These are phyloP conservation scores for Dasyurus viverrinus DNA, from an alignment of 2,113 vertebrate genomes.

Conservation along the genomic window DNA sequence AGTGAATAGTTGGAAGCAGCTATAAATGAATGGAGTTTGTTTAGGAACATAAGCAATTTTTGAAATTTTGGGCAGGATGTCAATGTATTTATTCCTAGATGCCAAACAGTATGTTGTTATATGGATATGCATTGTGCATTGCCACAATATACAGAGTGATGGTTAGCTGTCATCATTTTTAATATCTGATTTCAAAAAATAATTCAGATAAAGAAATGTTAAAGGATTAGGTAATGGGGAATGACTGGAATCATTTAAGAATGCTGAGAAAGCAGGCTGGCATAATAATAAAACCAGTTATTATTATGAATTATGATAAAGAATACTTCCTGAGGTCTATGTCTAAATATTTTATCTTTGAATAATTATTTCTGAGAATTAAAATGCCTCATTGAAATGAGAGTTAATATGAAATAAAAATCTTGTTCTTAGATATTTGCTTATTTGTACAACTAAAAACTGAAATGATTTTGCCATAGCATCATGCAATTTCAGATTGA, in stretches of 20 bases:
- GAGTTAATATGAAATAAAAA: background rate
- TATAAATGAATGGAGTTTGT: conserved; percentile 13
- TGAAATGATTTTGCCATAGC: background rate
- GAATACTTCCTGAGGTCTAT: background rate
- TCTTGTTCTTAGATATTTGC: background rate
- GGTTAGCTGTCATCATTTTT: background rate
- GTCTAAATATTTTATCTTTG: background rate
- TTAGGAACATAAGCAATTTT: conserved; percentile 21
- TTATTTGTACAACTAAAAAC: background rate
- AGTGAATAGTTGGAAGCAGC: background rate
- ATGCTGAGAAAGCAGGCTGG: conserved; percentile 5
- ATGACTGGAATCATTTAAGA: background rate
- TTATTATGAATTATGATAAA: background rate
- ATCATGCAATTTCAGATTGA: background rate
- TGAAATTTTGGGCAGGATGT: background rate
- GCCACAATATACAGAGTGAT: background rate
- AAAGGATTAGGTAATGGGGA: background rate
- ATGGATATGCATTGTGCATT: background rate
- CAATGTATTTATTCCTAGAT: background rate
- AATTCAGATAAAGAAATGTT: background rate
- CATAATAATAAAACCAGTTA: background rate
- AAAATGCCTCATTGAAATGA: background rate
- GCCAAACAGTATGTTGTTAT: background rate
- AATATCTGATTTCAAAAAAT: background rate
- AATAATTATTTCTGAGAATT: background rate